Evolutionary conservation across 2,888 invertebrate genomes (phyloP).

Genomic region (Dendrolimus pini): DNA sequence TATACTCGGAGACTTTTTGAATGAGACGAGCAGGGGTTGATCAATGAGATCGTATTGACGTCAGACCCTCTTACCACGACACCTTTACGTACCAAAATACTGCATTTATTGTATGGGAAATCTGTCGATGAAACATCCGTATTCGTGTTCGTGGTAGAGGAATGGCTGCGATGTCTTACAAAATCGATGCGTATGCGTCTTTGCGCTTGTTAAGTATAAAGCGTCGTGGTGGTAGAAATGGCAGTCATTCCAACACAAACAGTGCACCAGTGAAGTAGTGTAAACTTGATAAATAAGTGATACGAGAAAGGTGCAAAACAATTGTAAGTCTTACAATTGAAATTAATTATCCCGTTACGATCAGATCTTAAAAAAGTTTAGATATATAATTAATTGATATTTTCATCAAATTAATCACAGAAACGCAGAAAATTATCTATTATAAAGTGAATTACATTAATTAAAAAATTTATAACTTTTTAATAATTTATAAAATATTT

Average conservation of each 20-base stretch:
- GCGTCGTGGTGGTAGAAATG: conserved; percentile 55
- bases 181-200: conserved; percentile 67
- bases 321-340: conserved; percentile 45
- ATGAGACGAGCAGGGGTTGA: conserved; percentile 56
- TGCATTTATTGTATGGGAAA: conserved; percentile 9
- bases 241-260: conserved; percentile 69
- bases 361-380: no score
- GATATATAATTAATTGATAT: no score
- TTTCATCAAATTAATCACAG: no score
- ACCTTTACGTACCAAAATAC: conserved; percentile 8
- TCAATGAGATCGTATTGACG: conserved; percentile 56
- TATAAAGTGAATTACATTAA: conserved; percentile 14
- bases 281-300: conserved; percentile 43
- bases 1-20: conserved; percentile 62
- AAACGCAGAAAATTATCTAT: background rate
- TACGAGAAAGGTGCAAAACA: conserved; percentile 41
- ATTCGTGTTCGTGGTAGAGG: conserved; percentile 47
- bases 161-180: conserved; percentile 62
- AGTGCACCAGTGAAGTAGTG: conserved; percentile 62
- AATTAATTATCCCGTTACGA: no score
- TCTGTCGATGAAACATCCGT: background rate
- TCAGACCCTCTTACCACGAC: conserved; percentile 51
- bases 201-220: conserved; percentile 71
- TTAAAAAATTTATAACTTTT: background rate
- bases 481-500: no score